phyloP scores from a whole-genome alignment of 53 echinoderm and acorn worm species.

The Holothuria scabra region DNA sequence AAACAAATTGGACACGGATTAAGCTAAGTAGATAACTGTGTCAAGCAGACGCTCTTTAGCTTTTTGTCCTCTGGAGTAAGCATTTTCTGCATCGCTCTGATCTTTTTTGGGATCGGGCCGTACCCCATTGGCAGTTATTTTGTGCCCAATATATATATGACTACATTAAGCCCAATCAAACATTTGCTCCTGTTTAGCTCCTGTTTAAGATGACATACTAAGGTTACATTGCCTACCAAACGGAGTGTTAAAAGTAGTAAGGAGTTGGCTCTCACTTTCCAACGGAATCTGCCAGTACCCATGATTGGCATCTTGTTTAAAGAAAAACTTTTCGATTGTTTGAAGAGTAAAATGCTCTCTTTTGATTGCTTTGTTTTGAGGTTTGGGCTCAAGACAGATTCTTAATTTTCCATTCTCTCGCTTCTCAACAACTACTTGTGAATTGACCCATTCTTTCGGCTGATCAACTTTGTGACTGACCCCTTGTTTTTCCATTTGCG shows the following conservation, averaged over 20 bases:
- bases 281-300: constrained; percentile 70
- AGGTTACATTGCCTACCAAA: constrained; percentile 68
- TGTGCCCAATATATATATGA: constrained; percentile 58
- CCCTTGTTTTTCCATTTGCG: constrained; percentile 54
- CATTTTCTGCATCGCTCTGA: constrained; percentile 57
- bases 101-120: constrained; percentile 58
- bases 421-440: constrained; percentile 55
- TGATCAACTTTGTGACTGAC: constrained; percentile 56
- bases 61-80: constrained; percentile 51
- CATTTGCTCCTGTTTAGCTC: constrained; percentile 53
- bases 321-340: constrained; percentile 64
- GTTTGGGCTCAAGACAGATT: constrained; percentile 67
- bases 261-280: constrained; percentile 54
- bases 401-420: constrained; percentile 20
- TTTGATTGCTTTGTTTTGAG: constrained; percentile 60
- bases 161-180: constrained; percentile 3
- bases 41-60: constrained; percentile 56
- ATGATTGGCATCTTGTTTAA: constrained; percentile 71
- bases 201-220: constrained; percentile 65
- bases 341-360: constrained; percentile 71
- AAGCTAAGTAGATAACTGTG: constrained; percentile 53
- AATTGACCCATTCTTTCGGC: constrained; percentile 70
- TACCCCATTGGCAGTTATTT: constrained; percentile 48
- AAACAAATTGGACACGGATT: constrained; percentile 65
- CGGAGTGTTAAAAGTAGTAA: constrained; percentile 71